Evolutionary conservation across 2,888 invertebrate species (phyloP).

Genomic region (Endotricha flammealis): DNA sequence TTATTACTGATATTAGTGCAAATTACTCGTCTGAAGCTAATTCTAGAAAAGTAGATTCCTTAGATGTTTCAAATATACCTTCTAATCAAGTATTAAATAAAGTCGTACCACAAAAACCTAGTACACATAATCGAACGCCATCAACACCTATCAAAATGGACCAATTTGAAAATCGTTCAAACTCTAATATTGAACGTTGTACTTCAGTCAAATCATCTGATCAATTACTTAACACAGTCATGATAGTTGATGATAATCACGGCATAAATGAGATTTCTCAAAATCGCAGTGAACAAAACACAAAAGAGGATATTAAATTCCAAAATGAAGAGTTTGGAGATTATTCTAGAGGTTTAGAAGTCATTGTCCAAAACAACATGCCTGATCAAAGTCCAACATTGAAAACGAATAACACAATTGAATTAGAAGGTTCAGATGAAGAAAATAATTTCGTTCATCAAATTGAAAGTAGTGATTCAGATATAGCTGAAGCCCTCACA

Average conservation of each 20-base stretch:
- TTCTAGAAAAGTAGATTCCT: slow-evolving; percentile 13
- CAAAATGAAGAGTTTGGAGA: neutral
- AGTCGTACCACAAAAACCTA: no score
- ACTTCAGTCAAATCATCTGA: slow-evolving; percentile 35
- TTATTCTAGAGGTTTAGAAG: neutral
- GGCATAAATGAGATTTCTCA: slow-evolving; percentile 5
- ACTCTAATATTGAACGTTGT: slow-evolving; percentile 21
- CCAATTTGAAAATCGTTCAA: no score
- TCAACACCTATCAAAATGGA: no score
- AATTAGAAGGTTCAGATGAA: neutral
- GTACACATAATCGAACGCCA: no score
- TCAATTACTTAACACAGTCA: slow-evolving; percentile 39
- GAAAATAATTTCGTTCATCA: neutral
- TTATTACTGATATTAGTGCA: slow-evolving; percentile 26
- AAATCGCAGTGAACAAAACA: slow-evolving; percentile 2
- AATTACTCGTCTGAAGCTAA: slow-evolving; percentile 20
- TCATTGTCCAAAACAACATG: no score
- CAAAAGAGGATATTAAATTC: neutral
- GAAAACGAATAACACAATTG: neutral
- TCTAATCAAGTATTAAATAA: neutral
- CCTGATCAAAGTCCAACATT: no score
- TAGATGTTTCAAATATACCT: slow-evolving; percentile 6
- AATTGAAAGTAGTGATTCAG: slow-evolving; percentile 26
- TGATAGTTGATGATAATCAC: slow-evolving; percentile 20
- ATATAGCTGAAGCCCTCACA: slow-evolving; percentile 54